These are phyloP conservation scores for Cassiopea xamachana DNA, from an alignment of 30 jellyfish, hydroid and myxozoan genomes.

Conservation along the genomic window DNA sequence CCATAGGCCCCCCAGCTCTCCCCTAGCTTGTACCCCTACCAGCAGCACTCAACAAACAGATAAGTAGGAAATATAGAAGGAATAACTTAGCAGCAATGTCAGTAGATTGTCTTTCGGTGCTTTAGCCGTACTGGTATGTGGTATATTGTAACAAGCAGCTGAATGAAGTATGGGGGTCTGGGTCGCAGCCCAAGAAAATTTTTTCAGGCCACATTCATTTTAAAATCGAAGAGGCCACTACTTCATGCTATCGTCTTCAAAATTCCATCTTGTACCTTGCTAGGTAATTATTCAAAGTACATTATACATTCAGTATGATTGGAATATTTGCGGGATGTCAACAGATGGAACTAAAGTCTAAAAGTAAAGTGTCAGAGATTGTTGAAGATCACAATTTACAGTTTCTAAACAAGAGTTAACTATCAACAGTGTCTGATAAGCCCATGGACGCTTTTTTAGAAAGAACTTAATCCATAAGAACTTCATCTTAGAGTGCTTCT, in stretches of 20 bases:
- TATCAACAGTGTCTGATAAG: not conserved
- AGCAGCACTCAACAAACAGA: too few relatives aligned
- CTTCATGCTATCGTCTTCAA: not conserved
- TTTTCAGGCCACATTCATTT: not conserved
- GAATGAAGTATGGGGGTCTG: not conserved
- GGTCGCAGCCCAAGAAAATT: not conserved
- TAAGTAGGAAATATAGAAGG: too few relatives aligned
- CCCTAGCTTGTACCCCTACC: too few relatives aligned
- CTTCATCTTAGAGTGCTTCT: too few relatives aligned
- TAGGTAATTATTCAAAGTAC: not conserved
- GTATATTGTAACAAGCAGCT: too few relatives aligned
- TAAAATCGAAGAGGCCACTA: not conserved
- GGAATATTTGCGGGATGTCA: not conserved
- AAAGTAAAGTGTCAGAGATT: not conserved
- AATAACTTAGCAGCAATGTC: too few relatives aligned
- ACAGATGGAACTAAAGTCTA: not conserved
- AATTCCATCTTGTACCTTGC: not conserved
- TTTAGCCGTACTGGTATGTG: too few relatives aligned
- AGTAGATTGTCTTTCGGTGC: too few relatives aligned
- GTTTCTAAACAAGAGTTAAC: not conserved
- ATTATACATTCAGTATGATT: not conserved
- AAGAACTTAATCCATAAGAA: too few relatives aligned
- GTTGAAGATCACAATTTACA: not conserved
- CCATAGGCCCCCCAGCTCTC: too few relatives aligned
- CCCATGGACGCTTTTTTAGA: not conserved